These are phyloP conservation scores for Drosophila maculinotata DNA, from an alignment of 2,888 invertebrate species.

Conservation along the genomic window DNA sequence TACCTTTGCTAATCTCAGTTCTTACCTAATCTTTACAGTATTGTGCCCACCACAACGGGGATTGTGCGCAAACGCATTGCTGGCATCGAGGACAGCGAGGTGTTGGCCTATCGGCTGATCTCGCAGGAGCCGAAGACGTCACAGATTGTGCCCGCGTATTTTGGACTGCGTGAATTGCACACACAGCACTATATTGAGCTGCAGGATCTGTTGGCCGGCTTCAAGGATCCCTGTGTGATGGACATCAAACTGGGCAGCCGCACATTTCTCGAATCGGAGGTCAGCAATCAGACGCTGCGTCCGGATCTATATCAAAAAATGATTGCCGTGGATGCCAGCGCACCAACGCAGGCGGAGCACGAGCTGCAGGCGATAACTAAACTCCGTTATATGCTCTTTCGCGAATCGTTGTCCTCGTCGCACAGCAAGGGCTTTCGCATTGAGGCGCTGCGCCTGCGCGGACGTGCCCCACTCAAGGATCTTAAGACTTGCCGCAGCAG, in stretches of 20 bases:
- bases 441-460: conserved; percentile 96
- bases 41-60: conserved; percentile 96
- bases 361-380: conserved; percentile 94
- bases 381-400: conserved; percentile 97
- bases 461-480: conserved; percentile 93
- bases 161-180: conserved; percentile 91
- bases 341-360: conserved; percentile 94
- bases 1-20: neutral
- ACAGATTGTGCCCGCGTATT: conserved; percentile 91
- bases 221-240: conserved; percentile 96
- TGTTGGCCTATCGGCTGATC: conserved; percentile 92
- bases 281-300: conserved; percentile 93
- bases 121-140: conserved; percentile 88
- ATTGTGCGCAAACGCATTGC: conserved; percentile 96
- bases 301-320: conserved; percentile 97
- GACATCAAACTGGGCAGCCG: conserved; percentile 98
- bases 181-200: conserved; percentile 96
- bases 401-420: conserved; percentile 96
- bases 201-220: conserved; percentile 96
- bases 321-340: conserved; percentile 94
- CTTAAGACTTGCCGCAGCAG: conserved; percentile 93
- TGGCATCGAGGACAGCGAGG: conserved; percentile 90
- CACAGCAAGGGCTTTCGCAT: conserved; percentile 97
- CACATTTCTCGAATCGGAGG: conserved; percentile 98
- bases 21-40: conserved; percentile 85